Evolutionary conservation across 2,888 invertebrate species (phyloP).

Genomic region (Argynnis bischoffii): DNA sequence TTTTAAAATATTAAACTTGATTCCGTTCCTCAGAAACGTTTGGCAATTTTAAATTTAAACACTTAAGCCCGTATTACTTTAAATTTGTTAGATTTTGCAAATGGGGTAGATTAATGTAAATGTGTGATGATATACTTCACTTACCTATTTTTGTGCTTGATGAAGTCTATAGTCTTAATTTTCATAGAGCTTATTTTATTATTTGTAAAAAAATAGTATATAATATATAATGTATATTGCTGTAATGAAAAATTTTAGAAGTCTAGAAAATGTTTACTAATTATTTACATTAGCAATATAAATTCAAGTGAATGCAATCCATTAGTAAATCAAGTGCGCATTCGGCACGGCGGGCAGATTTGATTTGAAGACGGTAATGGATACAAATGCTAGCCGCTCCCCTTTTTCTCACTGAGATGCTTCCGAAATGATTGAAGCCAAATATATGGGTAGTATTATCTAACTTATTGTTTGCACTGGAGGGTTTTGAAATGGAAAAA

Average conservation of each 20-base stretch:
- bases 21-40: slow-evolving; percentile 51
- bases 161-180: too few relatives aligned
- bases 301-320: slow-evolving; percentile 62
- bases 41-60: slow-evolving; percentile 39
- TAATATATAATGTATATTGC: too few relatives aligned
- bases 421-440: slow-evolving; percentile 23
- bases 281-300: slow-evolving; percentile 40
- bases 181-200: too few relatives aligned
- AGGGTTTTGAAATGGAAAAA: not conserved
- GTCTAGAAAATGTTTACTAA: slow-evolving; percentile 27
- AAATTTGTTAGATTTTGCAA: slow-evolving; percentile 8
- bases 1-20: slow-evolving; percentile 65
- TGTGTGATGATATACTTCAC: not conserved
- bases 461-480: not conserved
- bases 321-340: slow-evolving; percentile 64
- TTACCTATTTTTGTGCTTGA: not conserved
- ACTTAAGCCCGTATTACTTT: not conserved
- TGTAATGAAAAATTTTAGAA: not conserved
- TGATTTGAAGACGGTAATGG: slow-evolving; percentile 69
- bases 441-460: slow-evolving; percentile 3
- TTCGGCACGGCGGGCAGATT: slow-evolving; percentile 61
- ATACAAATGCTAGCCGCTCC: slow-evolving; percentile 56
- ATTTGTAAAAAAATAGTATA: too few relatives aligned
- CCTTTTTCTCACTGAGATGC: slow-evolving; percentile 40
- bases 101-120: slow-evolving; percentile 5